Base-by-base conservation (phyloP, 2,888 invertebrate genomes). In the Rhingia rostrata region DNA sequence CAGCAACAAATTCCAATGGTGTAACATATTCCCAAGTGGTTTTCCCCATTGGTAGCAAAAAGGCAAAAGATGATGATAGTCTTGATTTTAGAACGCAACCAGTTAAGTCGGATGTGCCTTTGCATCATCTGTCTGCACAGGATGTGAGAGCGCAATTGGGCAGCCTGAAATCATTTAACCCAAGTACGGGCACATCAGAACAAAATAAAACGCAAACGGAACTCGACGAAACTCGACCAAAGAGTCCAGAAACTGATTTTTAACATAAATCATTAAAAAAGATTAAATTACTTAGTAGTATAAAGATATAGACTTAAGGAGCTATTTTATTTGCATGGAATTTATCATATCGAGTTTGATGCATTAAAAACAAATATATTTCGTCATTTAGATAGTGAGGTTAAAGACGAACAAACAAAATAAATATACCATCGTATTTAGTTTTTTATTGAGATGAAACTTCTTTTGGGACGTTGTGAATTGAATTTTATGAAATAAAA, bases 161-260 rank as follows among this genome's bases (percentile, higher is more conserved):
- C 10, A 90, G 87, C 49, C 87, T 90, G 0, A 90, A 88, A 43
- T 90, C 90, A n/a, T 90, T 90, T 39, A 89, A 88, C 81, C 66
- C 88, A 3, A 41, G 12, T 33, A 77, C 56, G 60, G 80, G n/a
- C 32, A 37, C 30, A 43, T 49, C 63, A 4, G 49, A 45, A 10
- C 45, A 10, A n/a, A 35, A 22, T 0, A 4, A 58, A 14, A 7
- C 32, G 3, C 39, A 6, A 53, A 39, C 39, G 60, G 3, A 86
- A 63, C 12, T 70, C 81, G 91, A 91, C 66, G 81, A 85, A 10
- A 81, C 35, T n/a, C 53, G 81, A 73, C 90, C 91, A 3, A 88
- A 90, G 60, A 90, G 90, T 83, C 90, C 91, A 1, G 90, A 90
- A 86, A 90, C 90, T 0, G 90, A 91, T 85, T 90, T 90, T 80